These are phyloP conservation scores for Trichogramma dendrolimi DNA, from an alignment of 2,888 invertebrate species.

Conservation along the genomic window DNA sequence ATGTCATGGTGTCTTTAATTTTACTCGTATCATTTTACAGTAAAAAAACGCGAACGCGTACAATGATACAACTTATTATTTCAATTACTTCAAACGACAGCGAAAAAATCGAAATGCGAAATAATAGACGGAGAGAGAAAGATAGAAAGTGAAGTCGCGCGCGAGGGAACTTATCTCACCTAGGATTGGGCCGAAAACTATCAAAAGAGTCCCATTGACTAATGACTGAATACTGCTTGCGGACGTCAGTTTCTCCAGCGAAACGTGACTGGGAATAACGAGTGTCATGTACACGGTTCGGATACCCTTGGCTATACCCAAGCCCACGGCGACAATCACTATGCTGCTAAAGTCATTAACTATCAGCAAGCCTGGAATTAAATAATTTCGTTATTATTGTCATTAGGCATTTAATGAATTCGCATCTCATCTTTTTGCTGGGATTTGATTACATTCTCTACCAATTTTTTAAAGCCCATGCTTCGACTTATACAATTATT, in stretches of 20 bases:
- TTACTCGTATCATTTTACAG: no score
- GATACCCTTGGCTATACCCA: conserved; percentile 68
- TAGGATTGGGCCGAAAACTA: conserved; percentile 61
- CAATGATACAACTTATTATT: no score
- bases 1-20: no score
- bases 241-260: conserved; percentile 63
- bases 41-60: no score
- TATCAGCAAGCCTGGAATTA: conserved; percentile 50
- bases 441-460: no score
- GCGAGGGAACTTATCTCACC: conserved; percentile 52
- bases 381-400: neutral
- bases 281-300: conserved; percentile 67
- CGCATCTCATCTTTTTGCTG: neutral
- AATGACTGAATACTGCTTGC: conserved; percentile 71
- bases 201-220: conserved; percentile 60
- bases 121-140: no score
- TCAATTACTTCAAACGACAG: no score
- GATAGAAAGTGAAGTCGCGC: neutral
- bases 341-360: conserved; percentile 45
- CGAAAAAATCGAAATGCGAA: no score
- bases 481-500: no score
- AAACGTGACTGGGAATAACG: conserved; percentile 66
- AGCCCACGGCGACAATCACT: conserved; percentile 56
- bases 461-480: neutral
- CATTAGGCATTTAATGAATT: conserved; percentile 5